Base-by-base conservation (phyloP, 2,113 vertebrate species). In the Microcebus griseorufus region DNA sequence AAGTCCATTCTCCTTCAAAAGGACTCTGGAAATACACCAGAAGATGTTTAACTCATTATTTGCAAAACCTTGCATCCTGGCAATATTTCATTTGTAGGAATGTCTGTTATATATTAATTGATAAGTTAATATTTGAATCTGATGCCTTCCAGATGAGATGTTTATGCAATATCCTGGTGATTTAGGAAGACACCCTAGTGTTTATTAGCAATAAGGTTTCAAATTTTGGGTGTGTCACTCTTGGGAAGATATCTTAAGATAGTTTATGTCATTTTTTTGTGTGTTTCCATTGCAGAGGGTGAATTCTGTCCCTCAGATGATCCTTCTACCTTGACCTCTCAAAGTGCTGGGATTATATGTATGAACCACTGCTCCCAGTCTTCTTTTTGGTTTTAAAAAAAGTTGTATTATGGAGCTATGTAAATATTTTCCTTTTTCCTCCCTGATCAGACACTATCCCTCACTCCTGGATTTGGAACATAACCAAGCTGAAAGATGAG, bases 391-490 rank as follows among this genome's bases (percentile, higher is more conserved):
- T 72, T 83, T 89, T 83, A 55, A 55, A 76, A 85, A 12, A 85
- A 94, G 23, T 81, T 96, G 58, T 87, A 88, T 94, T 88, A 95
- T 27, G 53, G 62, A 70, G 81, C 92, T 95, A 75, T 64, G 75
- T 94, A 97, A 97, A 97, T 97, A 95, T 96, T 98, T 97, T 80
- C 70, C 51, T 96, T 97, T 93, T 76, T 88, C 78, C 67, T 97
- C 96, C 92, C 73, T 69, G 67, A 89, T 88, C 78, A 86, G 94
- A 97, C 97, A 93, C 91, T 95, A 79, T 42, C 94, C 82, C 93
- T 96, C 93, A 65, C 55, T 97, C 79, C 91, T 96, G 92, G 92
- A 82, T 83, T 42, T 97, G 97, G 96, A 97, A 86, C 75, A 79
- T 39, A 73, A 93, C 86, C 91, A 93, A 93, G 78, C 67, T 91